These are phyloP conservation scores for Silurus aristotelis DNA, from an alignment of 2,797 vertebrate genomes.

Conservation along the genomic window DNA sequence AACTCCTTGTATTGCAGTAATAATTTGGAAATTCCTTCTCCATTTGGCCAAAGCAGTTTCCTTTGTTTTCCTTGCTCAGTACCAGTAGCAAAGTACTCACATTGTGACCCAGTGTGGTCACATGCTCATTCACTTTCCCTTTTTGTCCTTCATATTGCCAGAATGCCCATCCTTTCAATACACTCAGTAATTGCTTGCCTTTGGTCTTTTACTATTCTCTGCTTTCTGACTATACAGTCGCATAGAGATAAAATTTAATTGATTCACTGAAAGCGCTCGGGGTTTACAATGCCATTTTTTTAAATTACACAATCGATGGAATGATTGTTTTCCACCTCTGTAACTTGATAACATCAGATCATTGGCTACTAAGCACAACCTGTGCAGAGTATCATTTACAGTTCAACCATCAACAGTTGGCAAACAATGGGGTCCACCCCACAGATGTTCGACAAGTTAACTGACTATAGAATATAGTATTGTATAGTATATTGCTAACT, in stretches of 20 bases:
- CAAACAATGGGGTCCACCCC: background rate
- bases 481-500: no score
- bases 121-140: no score
- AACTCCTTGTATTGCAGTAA: background rate
- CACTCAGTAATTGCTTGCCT: background rate
- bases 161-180: background rate
- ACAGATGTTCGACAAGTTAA: no score
- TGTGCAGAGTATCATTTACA: constrained; percentile 15
- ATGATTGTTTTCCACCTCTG: background rate
- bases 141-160: background rate
- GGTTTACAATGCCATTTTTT: background rate
- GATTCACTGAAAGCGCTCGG: background rate
- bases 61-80: background rate
- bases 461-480: background rate
- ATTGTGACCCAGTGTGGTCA: background rate
- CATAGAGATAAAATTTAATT: background rate
- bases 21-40: background rate
- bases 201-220: background rate
- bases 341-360: background rate
- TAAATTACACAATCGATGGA: background rate
- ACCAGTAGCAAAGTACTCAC: background rate
- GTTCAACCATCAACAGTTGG: background rate
- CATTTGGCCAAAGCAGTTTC: background rate
- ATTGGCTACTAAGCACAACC: background rate
- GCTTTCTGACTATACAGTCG: background rate